phyloP scores from a whole-genome alignment of 2,797 vertebrate species.

The Coilia nasus region DNA sequence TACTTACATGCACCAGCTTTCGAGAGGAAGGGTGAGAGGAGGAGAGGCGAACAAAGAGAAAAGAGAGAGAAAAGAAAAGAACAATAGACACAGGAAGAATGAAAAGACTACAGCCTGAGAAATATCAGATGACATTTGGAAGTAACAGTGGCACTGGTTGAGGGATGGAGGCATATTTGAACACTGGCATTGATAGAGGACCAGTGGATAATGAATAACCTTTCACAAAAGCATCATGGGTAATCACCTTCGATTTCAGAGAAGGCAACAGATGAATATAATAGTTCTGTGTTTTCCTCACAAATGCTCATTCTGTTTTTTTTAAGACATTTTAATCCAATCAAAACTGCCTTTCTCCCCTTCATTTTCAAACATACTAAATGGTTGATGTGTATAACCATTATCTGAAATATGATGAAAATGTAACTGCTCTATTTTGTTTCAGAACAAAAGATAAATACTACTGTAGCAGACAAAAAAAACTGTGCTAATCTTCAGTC shows the following conservation, averaged over 20 bases:
- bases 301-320: background rate
- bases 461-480: background rate
- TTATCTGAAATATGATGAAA: background rate
- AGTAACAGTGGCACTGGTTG: background rate
- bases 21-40: background rate
- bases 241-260: background rate
- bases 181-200: background rate
- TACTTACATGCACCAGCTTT: constrained; percentile 20
- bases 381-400: background rate
- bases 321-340: background rate
- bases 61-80: constrained; percentile 28
- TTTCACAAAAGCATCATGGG: background rate
- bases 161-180: background rate
- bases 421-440: background rate
- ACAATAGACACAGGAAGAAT: constrained; percentile 13
- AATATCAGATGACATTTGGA: constrained; percentile 13
- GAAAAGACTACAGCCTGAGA: background rate
- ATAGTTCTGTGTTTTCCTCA: background rate
- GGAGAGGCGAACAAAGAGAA: background rate
- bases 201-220: background rate
- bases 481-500: background rate
- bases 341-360: no score
- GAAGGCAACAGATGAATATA: background rate
- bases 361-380: background rate
- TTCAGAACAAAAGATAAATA: background rate